These are phyloP conservation scores for Megaceryle alcyon DNA, from an alignment of 2,797 vertebrate species.

Conservation along the genomic window DNA sequence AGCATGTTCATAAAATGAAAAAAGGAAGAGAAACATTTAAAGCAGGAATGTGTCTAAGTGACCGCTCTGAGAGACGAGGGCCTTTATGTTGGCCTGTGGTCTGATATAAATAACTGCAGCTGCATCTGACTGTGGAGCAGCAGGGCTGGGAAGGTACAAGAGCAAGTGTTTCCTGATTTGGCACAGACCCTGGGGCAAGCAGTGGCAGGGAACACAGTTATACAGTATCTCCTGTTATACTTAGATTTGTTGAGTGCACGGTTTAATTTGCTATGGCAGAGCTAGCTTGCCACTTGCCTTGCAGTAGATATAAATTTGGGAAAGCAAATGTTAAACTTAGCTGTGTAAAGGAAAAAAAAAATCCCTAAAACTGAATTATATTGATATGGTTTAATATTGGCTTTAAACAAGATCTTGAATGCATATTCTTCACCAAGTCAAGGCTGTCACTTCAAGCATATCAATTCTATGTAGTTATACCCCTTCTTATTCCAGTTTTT, in stretches of 20 bases:
- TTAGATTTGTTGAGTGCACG: neutral
- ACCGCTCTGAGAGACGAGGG: neutral
- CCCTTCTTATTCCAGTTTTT: neutral
- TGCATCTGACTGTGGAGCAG: neutral
- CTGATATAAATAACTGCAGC: neutral
- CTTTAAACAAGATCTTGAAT: neutral
- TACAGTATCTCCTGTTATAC: neutral
- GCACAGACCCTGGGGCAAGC: neutral
- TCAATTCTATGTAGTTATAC: neutral
- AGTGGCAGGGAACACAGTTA: neutral
- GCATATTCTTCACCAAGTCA: neutral
- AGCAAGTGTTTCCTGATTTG: neutral
- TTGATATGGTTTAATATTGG: neutral
- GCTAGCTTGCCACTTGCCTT: neutral
- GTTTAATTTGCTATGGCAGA: neutral
- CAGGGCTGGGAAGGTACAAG: neutral
- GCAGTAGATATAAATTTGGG: neutral
- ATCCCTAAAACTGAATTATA: neutral
- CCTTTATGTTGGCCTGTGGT: neutral
- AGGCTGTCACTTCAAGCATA: neutral
- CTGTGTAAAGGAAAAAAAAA: neutral
- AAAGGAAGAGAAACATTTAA: neutral
- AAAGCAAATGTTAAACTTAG: neutral
- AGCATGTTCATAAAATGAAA: neutral
- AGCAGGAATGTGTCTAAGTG: neutral